Base-by-base conservation (phyloP, 2,113 vertebrate species). In the Astatotilapia flaviijosephi region DNA sequence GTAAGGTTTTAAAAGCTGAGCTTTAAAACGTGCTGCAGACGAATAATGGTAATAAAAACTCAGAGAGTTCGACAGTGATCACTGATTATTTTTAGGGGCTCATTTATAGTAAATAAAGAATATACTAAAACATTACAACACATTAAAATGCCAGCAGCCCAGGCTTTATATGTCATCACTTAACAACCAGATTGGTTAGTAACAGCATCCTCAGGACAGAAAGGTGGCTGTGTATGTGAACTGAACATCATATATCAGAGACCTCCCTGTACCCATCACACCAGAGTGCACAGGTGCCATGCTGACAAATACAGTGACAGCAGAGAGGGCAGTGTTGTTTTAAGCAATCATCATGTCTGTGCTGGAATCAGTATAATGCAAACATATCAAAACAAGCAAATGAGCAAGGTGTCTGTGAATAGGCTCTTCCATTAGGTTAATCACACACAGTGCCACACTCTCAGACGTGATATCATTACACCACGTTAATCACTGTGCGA, bases 311-410 rank as follows among this genome's bases (percentile, higher is more conserved):
- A 85, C 55, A 33, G 13, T 17, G 28, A 79, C 37, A 19, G 75
- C 75, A 79, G 45, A 23, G 5, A 23, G 45, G 58, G 45, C 2
- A 55, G 12, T 45, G 60, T 60, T 60, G 68, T 75, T 86, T 62
- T 49, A 83, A 88, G 73, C 84, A 83, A 89, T 88, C 85, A 90
- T 80, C 86, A 83, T 77, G 79, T 90, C 89, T 91, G 86, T 87
- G 75, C 86, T 83, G 79, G 86, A 93, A 93, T 93, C 85, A 87
- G 73, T 35, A 86, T 89, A 91, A 94, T 91, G 86, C 62, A 37
- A 73, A 83, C 90, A 90, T 90, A 92, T 92, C 90, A 91, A 89
- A 89, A 91, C 87, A 95, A 89, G 88, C 84, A 86, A 92, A 92
- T 93, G 31, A 91, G 82, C 56, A 87, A 82, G 54, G 80, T 12